Percentiles rank a stretch among this genome's conserved stretches.
Evolutionary conservation across 2,113 vertebrate species (phyloP).

Genomic region (Eulacestoma nigropectus): DNA sequence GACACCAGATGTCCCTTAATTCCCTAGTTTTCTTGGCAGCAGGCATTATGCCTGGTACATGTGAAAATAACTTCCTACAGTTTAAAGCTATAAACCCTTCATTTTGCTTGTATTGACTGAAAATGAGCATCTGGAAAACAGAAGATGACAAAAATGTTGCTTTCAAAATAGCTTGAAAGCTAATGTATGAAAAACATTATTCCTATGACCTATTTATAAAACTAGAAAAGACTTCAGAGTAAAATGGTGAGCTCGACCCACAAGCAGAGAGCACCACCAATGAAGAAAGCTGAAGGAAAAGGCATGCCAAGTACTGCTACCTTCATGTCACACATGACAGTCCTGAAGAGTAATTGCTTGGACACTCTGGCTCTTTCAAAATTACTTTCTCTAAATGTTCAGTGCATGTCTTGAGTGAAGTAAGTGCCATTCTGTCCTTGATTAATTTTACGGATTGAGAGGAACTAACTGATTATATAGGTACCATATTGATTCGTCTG

Average conservation of each 20-base stretch:
- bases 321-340: neutral
- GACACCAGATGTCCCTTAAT: neutral
- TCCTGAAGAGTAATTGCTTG: neutral
- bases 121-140: neutral
- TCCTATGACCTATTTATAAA: neutral
- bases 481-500: neutral
- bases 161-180: neutral
- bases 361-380: neutral
- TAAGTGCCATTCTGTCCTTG: neutral
- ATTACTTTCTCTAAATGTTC: neutral
- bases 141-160: neutral
- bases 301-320: neutral
- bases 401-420: neutral
- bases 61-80: neutral
- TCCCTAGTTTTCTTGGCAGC: neutral
- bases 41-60: neutral
- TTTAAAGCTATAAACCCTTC: neutral
- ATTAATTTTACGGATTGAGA: neutral
- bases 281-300: neutral
- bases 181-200: neutral
- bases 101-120: neutral
- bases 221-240: neutral
- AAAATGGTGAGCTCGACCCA: fast-evolving
- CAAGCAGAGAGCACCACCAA: neutral
- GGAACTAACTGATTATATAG: neutral